A percentile compares a stretch with the other conserved stretches of the same genome.
Evolutionary conservation across 2,113 vertebrate species (phyloP).

Genomic region (Entomyzon cyanotis): DNA sequence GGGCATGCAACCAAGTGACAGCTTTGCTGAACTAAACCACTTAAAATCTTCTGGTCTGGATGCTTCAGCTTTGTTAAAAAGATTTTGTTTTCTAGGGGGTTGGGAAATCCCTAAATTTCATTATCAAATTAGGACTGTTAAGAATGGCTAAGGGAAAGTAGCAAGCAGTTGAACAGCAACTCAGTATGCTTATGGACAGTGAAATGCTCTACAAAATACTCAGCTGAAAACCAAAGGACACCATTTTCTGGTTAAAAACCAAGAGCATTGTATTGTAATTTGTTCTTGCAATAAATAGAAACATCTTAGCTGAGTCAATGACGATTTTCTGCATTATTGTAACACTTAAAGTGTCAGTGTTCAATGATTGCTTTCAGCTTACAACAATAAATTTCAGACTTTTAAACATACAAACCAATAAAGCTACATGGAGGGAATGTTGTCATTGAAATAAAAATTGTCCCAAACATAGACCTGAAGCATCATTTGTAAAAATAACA

Average conservation of each 20-base stretch:
- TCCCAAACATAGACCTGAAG: neutral
- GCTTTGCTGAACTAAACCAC: neutral
- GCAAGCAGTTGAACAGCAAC: neutral
- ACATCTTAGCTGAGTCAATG: conserved; percentile 63
- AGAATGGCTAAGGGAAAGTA: neutral
- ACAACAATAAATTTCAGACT: conserved; percentile 69
- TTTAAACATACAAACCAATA: conserved; percentile 61
- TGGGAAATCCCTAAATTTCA: neutral
- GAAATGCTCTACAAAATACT: conserved; percentile 35
- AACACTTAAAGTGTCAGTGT: conserved; percentile 61
- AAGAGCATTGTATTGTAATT: conserved; percentile 43
- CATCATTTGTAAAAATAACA: neutral
- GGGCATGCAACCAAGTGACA: neutral
- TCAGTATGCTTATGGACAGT: neutral
- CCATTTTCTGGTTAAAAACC: conserved; percentile 52
- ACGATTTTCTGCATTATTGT: conserved; percentile 68
- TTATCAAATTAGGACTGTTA: neutral
- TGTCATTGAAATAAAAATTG: conserved; percentile 48
- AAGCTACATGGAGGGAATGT: conserved; percentile 1
- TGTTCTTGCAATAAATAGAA: conserved; percentile 62
- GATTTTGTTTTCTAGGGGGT: neutral
- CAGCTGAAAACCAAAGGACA: conserved; percentile 54
- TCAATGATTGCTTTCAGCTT: conserved; percentile 60
- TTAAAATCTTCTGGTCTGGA: neutral
- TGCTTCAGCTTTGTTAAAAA: neutral